Base-by-base conservation (phyloP, 2,888 invertebrate species). In the Tinea trinotella region DNA sequence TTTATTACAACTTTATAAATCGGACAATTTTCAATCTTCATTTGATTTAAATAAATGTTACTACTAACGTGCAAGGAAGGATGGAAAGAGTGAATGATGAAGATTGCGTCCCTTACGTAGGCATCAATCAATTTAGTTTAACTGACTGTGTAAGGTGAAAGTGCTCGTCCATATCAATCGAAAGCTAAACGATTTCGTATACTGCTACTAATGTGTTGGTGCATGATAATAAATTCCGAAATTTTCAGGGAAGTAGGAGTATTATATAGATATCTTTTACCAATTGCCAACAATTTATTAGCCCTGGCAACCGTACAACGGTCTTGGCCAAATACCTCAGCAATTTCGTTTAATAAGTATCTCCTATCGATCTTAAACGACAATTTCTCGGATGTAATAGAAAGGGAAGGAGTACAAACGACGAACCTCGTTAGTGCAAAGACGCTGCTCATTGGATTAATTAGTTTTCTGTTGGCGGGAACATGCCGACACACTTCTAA, bases 401-500 rank as follows among this genome's bases (percentile, higher is more conserved):
- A 24, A 19, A 30, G 65, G 62, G 64, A 67, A 68, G 68, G 67
- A 67, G 69, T 66, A 65, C 69, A 76, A 79, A 78, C 74, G 78
- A 78, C 80, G 71, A 71, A 67, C 69, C 74, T 80, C 74, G 80
- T 81, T 82, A 80, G 73, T 69, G 70, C 73, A 71, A 75, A 80
- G 75, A 72, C 70, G 71, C 70, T 71, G 71, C 70, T 81, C 76
- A 82, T 82, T 79, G 77, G 79, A 82, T 82, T 82, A 83, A 83
- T 82, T 81, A 79, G 79, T 79, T 74, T 68, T 67, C 65, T 67
- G 71, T 74, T 75, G 66, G 66, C 64, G 59, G 62, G 65, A 73
- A 72, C 67, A 70, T 61, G 67, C 20, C 48, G 19, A 67, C 75
- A 74, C 74, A 76, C 74, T 74, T 75, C 69, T 64, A 57, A 59